A percentile compares a stretch with the other conserved stretches of the same genome.
Evolutionary conservation across 2,888 invertebrate species (phyloP).

Genomic region (Lycia hirtaria): DNA sequence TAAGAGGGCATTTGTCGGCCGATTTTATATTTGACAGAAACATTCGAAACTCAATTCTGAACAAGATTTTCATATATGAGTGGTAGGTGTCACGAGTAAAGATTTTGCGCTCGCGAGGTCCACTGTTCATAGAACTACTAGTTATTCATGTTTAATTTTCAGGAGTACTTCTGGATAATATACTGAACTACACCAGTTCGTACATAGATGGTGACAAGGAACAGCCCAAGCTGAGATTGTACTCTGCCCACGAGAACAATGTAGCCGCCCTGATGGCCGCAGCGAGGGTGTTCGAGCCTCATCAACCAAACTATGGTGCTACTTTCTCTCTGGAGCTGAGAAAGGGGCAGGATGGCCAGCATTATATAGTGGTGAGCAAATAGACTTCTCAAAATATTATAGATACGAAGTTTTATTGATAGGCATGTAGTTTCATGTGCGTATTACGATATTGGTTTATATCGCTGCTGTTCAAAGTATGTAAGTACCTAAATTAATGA

Average conservation of each 20-base stretch:
- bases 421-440: too few species aligned
- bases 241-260: constrained; percentile 88
- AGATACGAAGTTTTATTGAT: too few species aligned
- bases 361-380: constrained; percentile 75
- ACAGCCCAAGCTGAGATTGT: constrained; percentile 76
- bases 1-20: too few species aligned
- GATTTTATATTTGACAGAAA: too few species aligned
- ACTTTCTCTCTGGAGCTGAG: constrained; percentile 84
- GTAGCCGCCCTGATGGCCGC: constrained; percentile 85
- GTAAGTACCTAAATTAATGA: too few species aligned
- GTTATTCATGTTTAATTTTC: constrained; percentile 24
- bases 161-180: constrained; percentile 81
- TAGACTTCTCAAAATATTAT: not conserved
- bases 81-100: too few species aligned
- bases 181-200: constrained; percentile 74
- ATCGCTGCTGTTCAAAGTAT: too few species aligned
- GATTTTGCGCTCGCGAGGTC: too few species aligned
- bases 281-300: constrained; percentile 81
- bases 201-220: constrained; percentile 69
- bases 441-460: too few species aligned
- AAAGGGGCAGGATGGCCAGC: constrained; percentile 54
- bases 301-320: constrained; percentile 85
- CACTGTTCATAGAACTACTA: too few species aligned
- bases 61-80: too few species aligned
- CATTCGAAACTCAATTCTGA: too few species aligned